These are phyloP conservation scores for Volucella bombylans DNA, from an alignment of 2,888 invertebrate genomes.

Conservation along the genomic window DNA sequence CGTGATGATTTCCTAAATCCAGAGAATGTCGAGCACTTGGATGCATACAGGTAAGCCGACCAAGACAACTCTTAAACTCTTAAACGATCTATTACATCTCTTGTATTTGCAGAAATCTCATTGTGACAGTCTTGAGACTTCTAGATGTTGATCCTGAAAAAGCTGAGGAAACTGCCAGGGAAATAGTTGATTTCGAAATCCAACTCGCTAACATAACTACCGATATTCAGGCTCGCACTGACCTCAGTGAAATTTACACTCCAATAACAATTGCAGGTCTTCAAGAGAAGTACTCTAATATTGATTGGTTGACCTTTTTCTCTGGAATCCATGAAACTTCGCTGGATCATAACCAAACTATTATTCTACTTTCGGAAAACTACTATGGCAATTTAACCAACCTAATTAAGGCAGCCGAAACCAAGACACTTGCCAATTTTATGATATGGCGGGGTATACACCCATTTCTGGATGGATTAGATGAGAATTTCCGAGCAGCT, in stretches of 20 bases:
- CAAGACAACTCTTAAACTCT: neutral
- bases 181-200: slow-evolving; percentile 75
- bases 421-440: slow-evolving; percentile 69
- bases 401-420: slow-evolving; percentile 51
- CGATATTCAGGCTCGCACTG: slow-evolving; percentile 40
- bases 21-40: slow-evolving; percentile 56
- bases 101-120: slow-evolving; percentile 47
- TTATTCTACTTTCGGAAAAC: slow-evolving; percentile 54
- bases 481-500: slow-evolving; percentile 68
- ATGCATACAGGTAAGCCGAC: slow-evolving; percentile 60
- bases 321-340: slow-evolving; percentile 53
- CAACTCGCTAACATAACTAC: slow-evolving; percentile 73
- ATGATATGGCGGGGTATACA: slow-evolving; percentile 71
- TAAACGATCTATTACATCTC: neutral
- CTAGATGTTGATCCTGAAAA: slow-evolving; percentile 67
- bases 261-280: slow-evolving; percentile 60
- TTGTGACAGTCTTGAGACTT: slow-evolving; percentile 60
- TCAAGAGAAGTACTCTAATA: slow-evolving; percentile 42
- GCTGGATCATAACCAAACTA: slow-evolving; percentile 44
- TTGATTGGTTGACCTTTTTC: slow-evolving; percentile 72
- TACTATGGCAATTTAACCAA: slow-evolving; percentile 56
- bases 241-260: slow-evolving; percentile 61
- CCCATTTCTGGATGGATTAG: slow-evolving; percentile 61
- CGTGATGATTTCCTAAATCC: slow-evolving; percentile 61
- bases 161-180: slow-evolving; percentile 67